Base-by-base conservation (phyloP, 2,113 vertebrate species). In the Murina feae region DNA sequence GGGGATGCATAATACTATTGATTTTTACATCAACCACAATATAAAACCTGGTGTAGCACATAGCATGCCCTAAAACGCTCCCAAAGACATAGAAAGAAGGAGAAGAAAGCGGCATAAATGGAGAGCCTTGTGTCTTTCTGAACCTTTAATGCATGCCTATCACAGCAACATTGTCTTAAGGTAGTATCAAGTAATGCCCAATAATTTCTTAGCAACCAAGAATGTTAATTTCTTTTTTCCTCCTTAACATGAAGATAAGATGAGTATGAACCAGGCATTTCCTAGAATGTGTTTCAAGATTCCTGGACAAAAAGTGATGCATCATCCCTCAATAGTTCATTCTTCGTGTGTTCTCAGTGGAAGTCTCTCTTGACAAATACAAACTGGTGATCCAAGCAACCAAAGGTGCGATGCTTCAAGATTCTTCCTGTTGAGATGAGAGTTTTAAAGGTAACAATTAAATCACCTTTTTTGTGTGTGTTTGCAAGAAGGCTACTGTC, bases 181-280 rank as follows among this genome's bases (percentile, higher is more conserved):
- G 14, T 20, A 79, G 80, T 94, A 81, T 42, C 16, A 81, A 72
- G 6, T 63, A 71, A 74, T 18, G 13, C n/a, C 63, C 85, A 90
- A 65, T 55, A 55, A 55, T 86, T 85, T 80, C 30, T 89, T 92
- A 60, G 90, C 23, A 78, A 93, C 86, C 65, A 84, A 55, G 39
- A 72, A 80, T 28, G 21, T 60, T 55, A 32, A 63, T 74, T 39
- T 28, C 5, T 92, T 79, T 79, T 9, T 47, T 10, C n/a, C 30
- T 68, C 28, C 51, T 89, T n/a, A 79, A n/a, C 21, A 84, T 18
- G 17, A 79, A 86, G 20, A 37, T 6, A 78, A 87, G 39, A 4
- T 65, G 30, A 76, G 4, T 17, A 75, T 82, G 37, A 87, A 39
- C 6, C 6, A 81, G 25, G 11, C 12, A 83, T 35, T 14, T 66